phyloP scores from a whole-genome alignment of 2,113 vertebrate genomes.

The Montifringilla adamsi region DNA sequence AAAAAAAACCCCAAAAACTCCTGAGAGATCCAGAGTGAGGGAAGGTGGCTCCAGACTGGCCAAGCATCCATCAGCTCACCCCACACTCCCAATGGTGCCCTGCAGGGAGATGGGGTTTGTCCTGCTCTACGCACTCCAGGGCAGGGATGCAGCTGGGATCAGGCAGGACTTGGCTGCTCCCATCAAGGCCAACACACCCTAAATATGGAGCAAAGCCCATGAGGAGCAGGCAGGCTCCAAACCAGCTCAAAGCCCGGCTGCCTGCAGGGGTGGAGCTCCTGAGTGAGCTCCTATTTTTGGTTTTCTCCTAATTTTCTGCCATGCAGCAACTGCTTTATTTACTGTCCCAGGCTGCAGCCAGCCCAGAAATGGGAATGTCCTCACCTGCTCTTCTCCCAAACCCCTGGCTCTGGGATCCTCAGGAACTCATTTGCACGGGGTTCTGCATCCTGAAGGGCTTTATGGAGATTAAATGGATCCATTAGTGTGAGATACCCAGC shows the following conservation, averaged over 20 bases:
- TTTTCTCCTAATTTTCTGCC: neutral
- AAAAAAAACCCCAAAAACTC: too few relatives aligned
- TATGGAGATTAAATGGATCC: slow-evolving; percentile 1
- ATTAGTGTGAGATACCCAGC: neutral
- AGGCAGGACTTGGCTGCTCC: neutral
- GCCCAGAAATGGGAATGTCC: neutral
- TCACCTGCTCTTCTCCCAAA: neutral
- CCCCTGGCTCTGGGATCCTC: neutral
- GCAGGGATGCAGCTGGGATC: neutral
- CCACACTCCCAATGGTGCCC: accelerated
- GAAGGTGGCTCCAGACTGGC: neutral
- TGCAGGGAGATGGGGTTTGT: neutral
- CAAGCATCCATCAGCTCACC: neutral
- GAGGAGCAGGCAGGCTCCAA: neutral
- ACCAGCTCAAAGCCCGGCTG: neutral
- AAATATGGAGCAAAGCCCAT: neutral
- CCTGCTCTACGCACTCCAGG: neutral
- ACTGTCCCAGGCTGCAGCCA: neutral
- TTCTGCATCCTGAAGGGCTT: neutral
- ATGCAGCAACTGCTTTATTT: neutral
- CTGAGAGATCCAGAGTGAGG: neutral
- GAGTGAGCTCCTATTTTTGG: neutral
- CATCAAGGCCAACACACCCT: neutral
- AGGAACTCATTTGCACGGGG: neutral
- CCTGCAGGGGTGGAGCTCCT: neutral